Base-by-base conservation (phyloP, 2,888 invertebrate species). In the Eumerus sabulonum region DNA sequence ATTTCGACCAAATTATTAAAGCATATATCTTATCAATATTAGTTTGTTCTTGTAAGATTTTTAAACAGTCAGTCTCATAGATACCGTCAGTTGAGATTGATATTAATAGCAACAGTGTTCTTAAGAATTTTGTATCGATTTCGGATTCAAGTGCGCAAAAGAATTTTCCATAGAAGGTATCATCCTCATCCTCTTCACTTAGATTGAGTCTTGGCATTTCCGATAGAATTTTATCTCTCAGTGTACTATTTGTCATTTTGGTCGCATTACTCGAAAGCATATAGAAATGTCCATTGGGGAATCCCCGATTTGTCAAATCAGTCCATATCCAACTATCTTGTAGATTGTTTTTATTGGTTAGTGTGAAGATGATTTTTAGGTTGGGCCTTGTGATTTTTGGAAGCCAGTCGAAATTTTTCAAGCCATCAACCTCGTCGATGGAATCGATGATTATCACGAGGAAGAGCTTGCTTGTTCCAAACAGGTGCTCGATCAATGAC, bases 381-480 rank as follows among this genome's bases (percentile, higher is more conserved):
- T 94, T 92, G 63, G 92, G 91, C 3, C 95, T 95, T 82, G 96
- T 89, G 54, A 92, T 91, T 60, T 91, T 90, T 5, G 96, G 95
- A 82, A 96, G 90, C 96, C 96, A 96, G 77, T 92, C 90, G 40
- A 94, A 90, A 76, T 92, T 92, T 85, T 91, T 89, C 0, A 83
- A 82, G 53, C 85, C 85, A 12, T 86, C 76, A 64, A 88, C 90
- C 86, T 93, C 92, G 85, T 94, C 94, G 47, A 96, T 90, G 0
- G 95, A 95, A 85, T 96, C 96, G 82, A 96, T 91, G 56, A 95
- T 90, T 81, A 96, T 90, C 59, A 95, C 90, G 71, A 94, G 89
- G 51, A 93, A 91, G 82, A 92, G 90, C 85, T 87, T 87, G 48
- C 85, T 85, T 18, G 83, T 84, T 17, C 84, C 86, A 44, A 89